A percentile compares a stretch with the other conserved stretches of the same genome.
Conservation (phyloP, 2,888 invertebrate genomes). For the Sarcophaga subvicina region DNA sequence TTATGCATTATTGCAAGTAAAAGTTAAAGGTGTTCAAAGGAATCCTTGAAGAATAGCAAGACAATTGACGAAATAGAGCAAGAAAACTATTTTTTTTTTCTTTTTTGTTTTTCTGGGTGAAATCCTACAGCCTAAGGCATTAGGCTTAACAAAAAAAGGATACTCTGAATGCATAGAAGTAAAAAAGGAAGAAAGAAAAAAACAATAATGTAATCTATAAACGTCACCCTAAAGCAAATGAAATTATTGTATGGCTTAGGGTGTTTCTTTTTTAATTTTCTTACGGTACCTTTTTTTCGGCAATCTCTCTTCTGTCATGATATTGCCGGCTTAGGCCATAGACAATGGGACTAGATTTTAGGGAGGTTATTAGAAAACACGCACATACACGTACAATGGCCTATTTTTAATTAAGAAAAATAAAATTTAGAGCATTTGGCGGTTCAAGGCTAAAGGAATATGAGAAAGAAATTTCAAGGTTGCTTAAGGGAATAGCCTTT, state of each 20-base stretch:
- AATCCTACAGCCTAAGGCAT: conserved; percentile 45
- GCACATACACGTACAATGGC: neutral
- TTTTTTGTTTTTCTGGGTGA: conserved; percentile 70
- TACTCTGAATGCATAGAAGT: conserved; percentile 31
- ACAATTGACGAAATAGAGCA: conserved; percentile 42
- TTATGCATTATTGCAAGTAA: neutral
- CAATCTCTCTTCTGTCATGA: conserved; percentile 4
- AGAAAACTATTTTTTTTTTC: too few species aligned
- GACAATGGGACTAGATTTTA: conserved; percentile 29
- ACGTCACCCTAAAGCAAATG: conserved; percentile 74
- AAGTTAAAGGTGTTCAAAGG: conserved; percentile 56
- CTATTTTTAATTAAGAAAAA: conserved; percentile 60
- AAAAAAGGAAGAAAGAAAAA: conserved; percentile 65
- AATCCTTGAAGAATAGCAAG: conserved; percentile 21
- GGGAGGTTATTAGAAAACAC: conserved; percentile 37
- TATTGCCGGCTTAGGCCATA: conserved; percentile 22
- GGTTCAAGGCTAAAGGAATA: conserved; percentile 20
- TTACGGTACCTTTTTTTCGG: conserved; percentile 36
- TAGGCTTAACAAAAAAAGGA: conserved; percentile 51
- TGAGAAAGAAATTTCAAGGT: conserved; percentile 60
- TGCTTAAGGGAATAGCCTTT: conserved; percentile 3
- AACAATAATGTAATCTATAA: conserved; percentile 77
- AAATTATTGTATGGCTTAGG: conserved; percentile 51
- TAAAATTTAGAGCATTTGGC: conserved; percentile 60
- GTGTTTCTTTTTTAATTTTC: conserved; percentile 27